Percentiles rank a stretch among this genome's conserved stretches.
Evolutionary conservation across 2,113 vertebrate genomes (phyloP).

Genomic region (Strix aluco): DNA sequence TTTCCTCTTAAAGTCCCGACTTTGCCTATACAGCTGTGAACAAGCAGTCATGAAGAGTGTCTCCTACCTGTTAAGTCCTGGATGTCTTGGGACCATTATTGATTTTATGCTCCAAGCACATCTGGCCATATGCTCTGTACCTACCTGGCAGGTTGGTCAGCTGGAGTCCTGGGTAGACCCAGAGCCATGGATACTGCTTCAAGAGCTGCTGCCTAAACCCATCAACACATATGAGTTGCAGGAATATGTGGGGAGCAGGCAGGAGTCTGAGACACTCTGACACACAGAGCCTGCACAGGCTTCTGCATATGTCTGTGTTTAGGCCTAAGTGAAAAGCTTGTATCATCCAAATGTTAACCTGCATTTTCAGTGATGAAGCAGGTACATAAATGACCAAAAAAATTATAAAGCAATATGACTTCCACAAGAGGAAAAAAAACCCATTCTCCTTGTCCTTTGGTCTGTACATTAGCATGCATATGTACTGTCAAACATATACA

Average conservation of each 20-base stretch:
- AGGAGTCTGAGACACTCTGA: not conserved
- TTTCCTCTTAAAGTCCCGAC: not conserved
- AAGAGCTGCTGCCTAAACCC: not conserved
- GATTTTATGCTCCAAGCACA: not conserved
- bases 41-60: not conserved
- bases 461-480: not conserved
- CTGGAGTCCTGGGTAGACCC: not conserved
- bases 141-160: not conserved
- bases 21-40: not conserved
- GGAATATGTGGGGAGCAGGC: not conserved
- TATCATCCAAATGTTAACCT: not conserved
- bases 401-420: not conserved
- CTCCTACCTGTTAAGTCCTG: not conserved
- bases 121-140: not conserved
- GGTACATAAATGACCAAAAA: not conserved
- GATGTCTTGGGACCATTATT: not conserved
- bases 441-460: not conserved
- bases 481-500: not conserved
- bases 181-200: not conserved
- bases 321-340: not conserved
- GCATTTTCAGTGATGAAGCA: not conserved
- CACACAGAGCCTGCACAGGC: not conserved
- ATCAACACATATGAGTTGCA: not conserved
- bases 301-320: not conserved
- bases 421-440: not conserved